phyloP scores from a whole-genome alignment of 2,113 vertebrate genomes.

The Pelecanoides urinatrix region DNA sequence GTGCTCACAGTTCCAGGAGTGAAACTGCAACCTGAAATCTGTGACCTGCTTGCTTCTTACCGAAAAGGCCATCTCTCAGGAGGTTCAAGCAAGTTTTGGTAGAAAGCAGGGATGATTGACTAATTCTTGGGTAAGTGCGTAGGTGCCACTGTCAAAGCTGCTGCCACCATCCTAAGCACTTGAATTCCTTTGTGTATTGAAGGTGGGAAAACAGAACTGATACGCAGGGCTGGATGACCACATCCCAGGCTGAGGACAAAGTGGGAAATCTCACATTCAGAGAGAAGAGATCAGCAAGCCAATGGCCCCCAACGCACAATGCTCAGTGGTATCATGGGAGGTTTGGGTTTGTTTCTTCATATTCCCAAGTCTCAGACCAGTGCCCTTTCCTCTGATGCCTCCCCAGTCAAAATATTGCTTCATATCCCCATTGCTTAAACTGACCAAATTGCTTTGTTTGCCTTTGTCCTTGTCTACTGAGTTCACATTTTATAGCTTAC shows the following conservation, averaged over 20 bases:
- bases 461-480: background rate
- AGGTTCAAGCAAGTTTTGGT: constrained; percentile 77
- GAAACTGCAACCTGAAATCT: constrained; percentile 82
- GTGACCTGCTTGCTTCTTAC: constrained; percentile 79
- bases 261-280: background rate
- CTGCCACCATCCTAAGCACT: background rate
- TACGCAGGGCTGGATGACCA: background rate
- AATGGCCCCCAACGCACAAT: background rate
- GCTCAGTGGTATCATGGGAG: background rate
- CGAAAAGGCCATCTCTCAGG: constrained; percentile 52
- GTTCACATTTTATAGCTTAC: background rate
- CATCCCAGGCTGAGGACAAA: background rate
- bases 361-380: background rate
- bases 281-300: background rate
- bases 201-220: background rate
- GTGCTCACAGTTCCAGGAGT: constrained; percentile 86
- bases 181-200: background rate
- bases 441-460: background rate
- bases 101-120: constrained; percentile 4
- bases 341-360: background rate
- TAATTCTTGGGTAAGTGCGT: background rate
- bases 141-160: background rate
- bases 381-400: background rate
- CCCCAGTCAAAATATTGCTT: constrained; percentile 11
- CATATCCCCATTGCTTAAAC: background rate